Evolutionary conservation across 1,140 invertebrate genomes (phyloP), one percentile per base, ranked within the genome.

Genomic region (Eurosta solidaginis): DNA sequence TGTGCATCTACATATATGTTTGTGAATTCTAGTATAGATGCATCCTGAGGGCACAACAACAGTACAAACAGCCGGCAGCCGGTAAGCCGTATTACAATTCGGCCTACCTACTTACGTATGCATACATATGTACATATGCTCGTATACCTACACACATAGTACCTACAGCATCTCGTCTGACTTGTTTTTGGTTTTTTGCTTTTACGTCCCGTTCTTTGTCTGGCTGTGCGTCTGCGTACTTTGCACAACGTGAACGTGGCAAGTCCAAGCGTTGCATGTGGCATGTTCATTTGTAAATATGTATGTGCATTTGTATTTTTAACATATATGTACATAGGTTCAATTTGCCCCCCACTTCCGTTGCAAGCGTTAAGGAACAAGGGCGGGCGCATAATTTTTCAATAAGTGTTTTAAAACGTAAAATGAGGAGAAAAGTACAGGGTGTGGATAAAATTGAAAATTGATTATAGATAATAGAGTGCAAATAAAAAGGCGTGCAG

Each of bases 181-280:
- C n/a, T n/a, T 40, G 29, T 20, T 68, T 54, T 59, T 59, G 54
- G n/a, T n/a, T 59, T 59, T 59, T 33, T 59, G 14, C 0, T n/a
- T 25, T 17, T 10, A 33, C 54, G 7, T 63, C 54, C 54, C 36
- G 6, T 40, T 17, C 33, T 29, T 17, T 59, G 59, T 68, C 59
- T 68, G 59, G 59, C 36, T 68, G 36, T 42, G 59, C 33, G 59
- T 68, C 59, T 68, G 59, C 59, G n/a, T 40, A 36, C n/a, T 42
- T 3, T n/a, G 54, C 17, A n/a, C n/a, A n/a, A n/a, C n/a, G n/a
- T 52, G 49, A 10, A 20, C 20, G 27, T 3, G 10, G 33, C 33
- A 0, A n/a, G 33, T 68, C 2, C 33, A 40, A n/a, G 20, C 33
- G 40, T 40, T 68, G 59, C 59, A 68, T 68, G 59, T 68, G 59